These are phyloP conservation scores for Harmothoe impar DNA, from an alignment of 2,888 invertebrate species.

Conservation along the genomic window DNA sequence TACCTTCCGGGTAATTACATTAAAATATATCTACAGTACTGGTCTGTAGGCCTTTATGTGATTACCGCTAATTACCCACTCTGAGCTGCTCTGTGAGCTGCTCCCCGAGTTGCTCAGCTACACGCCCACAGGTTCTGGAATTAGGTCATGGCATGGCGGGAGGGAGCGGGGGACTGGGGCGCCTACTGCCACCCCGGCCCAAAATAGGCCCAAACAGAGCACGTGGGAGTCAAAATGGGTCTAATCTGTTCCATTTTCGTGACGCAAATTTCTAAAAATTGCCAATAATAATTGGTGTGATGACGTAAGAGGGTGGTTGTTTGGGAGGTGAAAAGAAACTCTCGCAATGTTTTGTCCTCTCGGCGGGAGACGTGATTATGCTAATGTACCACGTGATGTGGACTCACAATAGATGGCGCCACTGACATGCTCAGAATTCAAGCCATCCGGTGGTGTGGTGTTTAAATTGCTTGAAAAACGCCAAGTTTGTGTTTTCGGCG, in stretches of 20 bases:
- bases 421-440: neutral
- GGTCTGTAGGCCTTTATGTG: slow-evolving; percentile 33
- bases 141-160: neutral
- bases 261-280: neutral
- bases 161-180: neutral
- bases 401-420: neutral
- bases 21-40: slow-evolving; percentile 19
- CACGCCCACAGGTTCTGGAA: neutral
- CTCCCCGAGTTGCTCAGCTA: neutral
- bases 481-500: neutral
- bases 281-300: neutral
- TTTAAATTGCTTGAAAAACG: slow-evolving; percentile 2
- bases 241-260: neutral
- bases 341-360: neutral
- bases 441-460: neutral
- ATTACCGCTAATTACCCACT: slow-evolving; percentile 16
- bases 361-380: slow-evolving; percentile 10
- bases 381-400: slow-evolving; percentile 32
- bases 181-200: neutral
- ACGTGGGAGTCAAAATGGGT: neutral
- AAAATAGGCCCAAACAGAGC: neutral
- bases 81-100: neutral
- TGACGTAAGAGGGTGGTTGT: neutral
- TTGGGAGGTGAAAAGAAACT: neutral
- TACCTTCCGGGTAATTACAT: slow-evolving; percentile 12